Conservation (phyloP, 2,797 vertebrate species). For the Arnoldichthys spilopterus region DNA sequence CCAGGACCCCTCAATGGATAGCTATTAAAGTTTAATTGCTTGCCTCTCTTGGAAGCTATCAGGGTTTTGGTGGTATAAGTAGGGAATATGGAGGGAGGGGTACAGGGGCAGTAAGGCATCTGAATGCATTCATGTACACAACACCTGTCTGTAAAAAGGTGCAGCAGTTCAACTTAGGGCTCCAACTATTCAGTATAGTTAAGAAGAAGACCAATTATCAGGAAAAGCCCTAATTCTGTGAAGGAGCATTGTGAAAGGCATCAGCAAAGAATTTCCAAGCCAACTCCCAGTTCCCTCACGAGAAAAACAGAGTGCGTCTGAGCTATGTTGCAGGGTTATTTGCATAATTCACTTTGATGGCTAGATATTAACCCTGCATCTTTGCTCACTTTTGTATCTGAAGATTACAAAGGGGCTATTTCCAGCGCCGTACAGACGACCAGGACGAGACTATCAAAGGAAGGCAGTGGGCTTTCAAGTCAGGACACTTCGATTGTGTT, state of each 20-base stretch:
- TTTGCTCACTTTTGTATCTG: slow-evolving; percentile 72
- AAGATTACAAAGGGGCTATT: slow-evolving; percentile 76
- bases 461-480: slow-evolving; percentile 83
- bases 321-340: slow-evolving; percentile 77
- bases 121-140: not conserved
- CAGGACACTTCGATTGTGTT: slow-evolving; percentile 84
- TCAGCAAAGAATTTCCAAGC: slow-evolving; percentile 65
- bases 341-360: slow-evolving; percentile 83
- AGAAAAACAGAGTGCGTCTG: slow-evolving; percentile 69
- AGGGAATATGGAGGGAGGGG: slow-evolving; percentile 47
- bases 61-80: slow-evolving; percentile 51
- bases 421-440: slow-evolving; percentile 76
- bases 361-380: slow-evolving; percentile 73
- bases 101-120: not conserved
- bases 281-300: slow-evolving; percentile 58
- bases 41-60: slow-evolving; percentile 58
- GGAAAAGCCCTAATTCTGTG: slow-evolving; percentile 43
- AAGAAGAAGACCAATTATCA: slow-evolving; percentile 39
- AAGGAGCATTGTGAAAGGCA: slow-evolving; percentile 60
- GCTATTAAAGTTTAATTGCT: slow-evolving; percentile 76
- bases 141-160: slow-evolving; percentile 61
- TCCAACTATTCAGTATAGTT: not conserved
- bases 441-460: slow-evolving; percentile 84
- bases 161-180: slow-evolving; percentile 15
- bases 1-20: slow-evolving; percentile 68